These are phyloP conservation scores for Paralichthys olivaceus DNA, from an alignment of 2,113 vertebrate species.

Conservation along the genomic window DNA sequence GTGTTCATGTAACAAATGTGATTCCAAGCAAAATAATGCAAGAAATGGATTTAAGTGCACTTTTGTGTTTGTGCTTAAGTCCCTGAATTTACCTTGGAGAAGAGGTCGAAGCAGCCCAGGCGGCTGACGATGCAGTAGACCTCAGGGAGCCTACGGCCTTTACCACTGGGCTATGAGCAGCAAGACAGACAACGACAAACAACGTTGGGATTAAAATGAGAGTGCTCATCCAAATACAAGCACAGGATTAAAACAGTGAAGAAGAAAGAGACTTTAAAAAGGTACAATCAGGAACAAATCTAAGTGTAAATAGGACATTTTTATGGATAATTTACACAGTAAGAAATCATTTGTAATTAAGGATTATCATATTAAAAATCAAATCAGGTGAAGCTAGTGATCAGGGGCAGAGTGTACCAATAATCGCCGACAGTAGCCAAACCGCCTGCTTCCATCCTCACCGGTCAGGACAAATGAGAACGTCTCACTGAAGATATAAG, in stretches of 20 bases:
- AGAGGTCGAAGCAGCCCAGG: constrained; percentile 96
- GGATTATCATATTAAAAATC: background rate
- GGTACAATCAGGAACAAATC: background rate
- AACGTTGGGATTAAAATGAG: background rate
- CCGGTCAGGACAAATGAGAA: constrained; percentile 97
- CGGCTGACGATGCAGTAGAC: constrained; percentile 98
- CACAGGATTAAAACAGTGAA: constrained; percentile 44
- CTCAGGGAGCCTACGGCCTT: constrained; percentile 94
- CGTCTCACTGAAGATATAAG: constrained; percentile 85
- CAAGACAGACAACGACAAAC: constrained; percentile 34
- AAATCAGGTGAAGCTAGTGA: constrained; percentile 3
- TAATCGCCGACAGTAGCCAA: constrained; percentile 95
- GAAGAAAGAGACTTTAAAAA: constrained; percentile 16
- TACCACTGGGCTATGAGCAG: constrained; percentile 88
- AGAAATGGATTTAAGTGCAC: background rate
- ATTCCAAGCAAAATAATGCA: background rate
- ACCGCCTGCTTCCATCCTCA: constrained; percentile 94
- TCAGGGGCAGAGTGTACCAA: constrained; percentile 82
- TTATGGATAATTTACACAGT: background rate
- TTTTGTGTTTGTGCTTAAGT: background rate
- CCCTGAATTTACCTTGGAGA: constrained; percentile 89
- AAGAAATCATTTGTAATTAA: background rate
- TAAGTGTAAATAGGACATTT: background rate
- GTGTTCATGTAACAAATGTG: constrained; percentile 1
- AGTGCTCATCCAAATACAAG: constrained; percentile 29